Conservation (phyloP, 2,797 vertebrate species). For the Tangara arthus region DNA sequence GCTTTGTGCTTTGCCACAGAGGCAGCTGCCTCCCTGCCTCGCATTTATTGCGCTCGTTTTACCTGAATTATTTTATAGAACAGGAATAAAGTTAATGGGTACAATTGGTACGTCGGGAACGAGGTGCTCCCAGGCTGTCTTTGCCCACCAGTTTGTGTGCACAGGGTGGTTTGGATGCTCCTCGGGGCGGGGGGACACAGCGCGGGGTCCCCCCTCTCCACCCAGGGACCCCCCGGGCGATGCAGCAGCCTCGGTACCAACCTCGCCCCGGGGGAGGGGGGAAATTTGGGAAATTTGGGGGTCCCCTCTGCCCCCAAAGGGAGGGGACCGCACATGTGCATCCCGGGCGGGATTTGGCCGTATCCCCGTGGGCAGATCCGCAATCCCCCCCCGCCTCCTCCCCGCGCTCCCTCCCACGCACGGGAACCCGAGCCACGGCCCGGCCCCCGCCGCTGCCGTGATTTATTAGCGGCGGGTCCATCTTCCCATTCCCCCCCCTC, state of each 20-base stretch:
- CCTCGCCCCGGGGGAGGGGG: accelerated
- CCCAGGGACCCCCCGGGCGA: background rate
- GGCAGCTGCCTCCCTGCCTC: background rate
- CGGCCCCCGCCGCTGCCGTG: background rate
- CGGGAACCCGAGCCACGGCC: background rate
- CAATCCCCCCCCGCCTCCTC: background rate
- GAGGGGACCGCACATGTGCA: accelerated
- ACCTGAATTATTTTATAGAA: background rate
- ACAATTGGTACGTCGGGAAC: background rate
- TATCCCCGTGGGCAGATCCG: background rate
- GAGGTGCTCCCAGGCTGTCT: background rate
- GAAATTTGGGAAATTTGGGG: accelerated
- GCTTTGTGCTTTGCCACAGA: background rate
- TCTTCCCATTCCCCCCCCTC: background rate
- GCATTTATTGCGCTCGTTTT: background rate
- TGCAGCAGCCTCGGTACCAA: background rate
- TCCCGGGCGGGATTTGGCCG: background rate
- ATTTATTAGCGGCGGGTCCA: background rate
- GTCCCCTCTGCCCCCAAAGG: background rate
- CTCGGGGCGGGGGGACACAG: too few species aligned
- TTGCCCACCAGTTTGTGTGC: background rate
- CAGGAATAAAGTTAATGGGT: background rate
- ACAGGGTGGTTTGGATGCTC: background rate
- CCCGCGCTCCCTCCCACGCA: background rate
- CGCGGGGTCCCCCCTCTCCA: background rate